Evolutionary conservation across 2,113 vertebrate genomes (phyloP).

Genomic region (Onychostruthus taczanowskii): DNA sequence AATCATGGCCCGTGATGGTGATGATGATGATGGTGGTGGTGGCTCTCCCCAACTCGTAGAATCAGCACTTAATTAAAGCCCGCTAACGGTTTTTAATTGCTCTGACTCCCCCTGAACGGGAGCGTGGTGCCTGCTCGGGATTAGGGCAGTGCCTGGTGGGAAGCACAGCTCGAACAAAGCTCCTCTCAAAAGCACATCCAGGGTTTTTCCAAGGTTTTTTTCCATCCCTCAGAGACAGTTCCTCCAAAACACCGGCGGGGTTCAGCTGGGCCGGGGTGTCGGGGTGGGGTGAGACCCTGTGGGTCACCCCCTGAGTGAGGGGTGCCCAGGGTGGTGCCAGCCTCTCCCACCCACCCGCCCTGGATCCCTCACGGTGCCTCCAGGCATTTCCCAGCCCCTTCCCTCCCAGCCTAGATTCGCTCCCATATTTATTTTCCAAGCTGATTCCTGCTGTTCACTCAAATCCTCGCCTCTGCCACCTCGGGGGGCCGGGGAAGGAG

Average conservation of each 20-base stretch:
- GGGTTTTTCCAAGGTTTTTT: not conserved
- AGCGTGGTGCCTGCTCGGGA: not conserved
- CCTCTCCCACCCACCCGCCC: not conserved
- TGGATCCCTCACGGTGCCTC: fast-evolving
- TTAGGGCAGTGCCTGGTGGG: not conserved
- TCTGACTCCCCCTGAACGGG: not conserved
- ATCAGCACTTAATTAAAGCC: not conserved
- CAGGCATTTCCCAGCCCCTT: not conserved
- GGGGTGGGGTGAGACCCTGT: fast-evolving
- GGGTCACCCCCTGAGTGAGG: not conserved
- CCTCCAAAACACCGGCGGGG: not conserved
- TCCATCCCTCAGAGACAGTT: not conserved
- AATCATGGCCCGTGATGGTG: too few species aligned
- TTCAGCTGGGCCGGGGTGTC: not conserved
- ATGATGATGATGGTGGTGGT: not conserved
- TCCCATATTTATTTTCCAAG: not conserved
- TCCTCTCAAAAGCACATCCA: not conserved
- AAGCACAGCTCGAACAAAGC: not conserved
- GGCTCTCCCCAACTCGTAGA: not conserved
- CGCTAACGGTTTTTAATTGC: fast-evolving
- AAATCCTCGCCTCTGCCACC: not conserved
- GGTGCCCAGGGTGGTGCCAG: not conserved
- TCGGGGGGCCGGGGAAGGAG: fast-evolving
- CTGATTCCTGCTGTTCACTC: not conserved
- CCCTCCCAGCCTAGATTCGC: not conserved